These are phyloP conservation scores for Thryonomys swinderianus DNA, from an alignment of 2,113 vertebrate species.

Conservation along the genomic window DNA sequence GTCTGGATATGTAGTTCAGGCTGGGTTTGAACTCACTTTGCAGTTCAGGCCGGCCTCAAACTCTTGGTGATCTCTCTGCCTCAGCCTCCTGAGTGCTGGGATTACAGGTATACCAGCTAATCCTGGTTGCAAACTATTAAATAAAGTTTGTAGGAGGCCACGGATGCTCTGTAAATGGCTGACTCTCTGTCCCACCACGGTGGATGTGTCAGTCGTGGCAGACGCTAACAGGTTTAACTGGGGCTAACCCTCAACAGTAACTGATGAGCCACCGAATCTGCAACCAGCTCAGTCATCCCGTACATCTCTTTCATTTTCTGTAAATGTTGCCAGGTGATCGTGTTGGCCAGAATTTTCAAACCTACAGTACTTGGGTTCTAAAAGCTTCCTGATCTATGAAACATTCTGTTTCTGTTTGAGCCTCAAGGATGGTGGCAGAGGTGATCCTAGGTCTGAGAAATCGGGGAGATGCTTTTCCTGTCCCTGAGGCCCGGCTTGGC, in stretches of 20 bases:
- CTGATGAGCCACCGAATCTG: background rate
- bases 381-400: background rate
- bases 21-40: background rate
- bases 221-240: background rate
- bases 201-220: background rate
- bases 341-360: background rate
- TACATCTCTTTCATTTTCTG: background rate
- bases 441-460: background rate
- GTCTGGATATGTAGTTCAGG: background rate
- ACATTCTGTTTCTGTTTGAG: background rate
- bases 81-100: background rate
- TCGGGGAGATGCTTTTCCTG: background rate
- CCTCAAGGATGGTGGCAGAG: background rate
- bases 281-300: background rate
- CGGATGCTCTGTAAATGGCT: background rate
- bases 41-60: background rate
- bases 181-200: background rate
- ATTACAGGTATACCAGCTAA: background rate
- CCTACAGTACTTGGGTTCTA: background rate
- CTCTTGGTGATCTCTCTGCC: background rate
- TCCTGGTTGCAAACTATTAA: background rate
- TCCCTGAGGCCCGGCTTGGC: background rate
- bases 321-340: background rate
- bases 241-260: background rate
- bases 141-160: background rate